Base-by-base conservation (phyloP, 2,888 invertebrate species). In the Timema podura region DNA sequence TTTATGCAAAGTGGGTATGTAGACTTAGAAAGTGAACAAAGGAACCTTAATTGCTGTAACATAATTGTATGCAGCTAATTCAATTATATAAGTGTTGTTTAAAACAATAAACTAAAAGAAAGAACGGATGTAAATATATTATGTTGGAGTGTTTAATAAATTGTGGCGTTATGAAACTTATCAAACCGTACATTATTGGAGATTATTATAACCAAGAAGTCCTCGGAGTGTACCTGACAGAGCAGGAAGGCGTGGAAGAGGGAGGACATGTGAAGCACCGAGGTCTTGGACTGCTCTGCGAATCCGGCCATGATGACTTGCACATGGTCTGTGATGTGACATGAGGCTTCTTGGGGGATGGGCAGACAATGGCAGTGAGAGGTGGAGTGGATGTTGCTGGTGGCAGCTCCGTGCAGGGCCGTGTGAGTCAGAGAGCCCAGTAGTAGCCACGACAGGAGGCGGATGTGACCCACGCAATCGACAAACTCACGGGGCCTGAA, bases 221-320 rank as follows among this genome's bases (percentile, higher is more conserved):
- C 13, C n/a, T 13, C 16, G 54, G 16, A 16, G 45, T 8, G 70
- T 82, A 90, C 90, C 85, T 98, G 98, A 79, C 98, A 99, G 66
- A 99, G 86, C 72, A 97, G 93, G 82, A 99, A 99, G 5, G 98
- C 96, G 82, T 98, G 96, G 82, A 96, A 97, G 68, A 99, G 84
- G 0, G 97, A 96, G 68, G 94, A 95, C 96, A 98, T 96, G 78
- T 98, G 96, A 69, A 93, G 86, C 6, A 95, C 93, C 0, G 94
- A 95, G 5, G 93, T 89, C 83, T 96, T 96, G 1, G 92, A 91
- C 79, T 96, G 95, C 79, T 98, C 98, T 48, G 96, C 95, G 85
- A 98, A 99, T 10, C 96, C 96, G 0, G 95, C 92, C 85, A 99
- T 89, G 77, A 99, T 97, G 15, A 93, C 91, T 87, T 98, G 96